These are phyloP conservation scores for Notodonta dromedarius DNA, from an alignment of 2,888 invertebrate genomes.

Conservation along the genomic window DNA sequence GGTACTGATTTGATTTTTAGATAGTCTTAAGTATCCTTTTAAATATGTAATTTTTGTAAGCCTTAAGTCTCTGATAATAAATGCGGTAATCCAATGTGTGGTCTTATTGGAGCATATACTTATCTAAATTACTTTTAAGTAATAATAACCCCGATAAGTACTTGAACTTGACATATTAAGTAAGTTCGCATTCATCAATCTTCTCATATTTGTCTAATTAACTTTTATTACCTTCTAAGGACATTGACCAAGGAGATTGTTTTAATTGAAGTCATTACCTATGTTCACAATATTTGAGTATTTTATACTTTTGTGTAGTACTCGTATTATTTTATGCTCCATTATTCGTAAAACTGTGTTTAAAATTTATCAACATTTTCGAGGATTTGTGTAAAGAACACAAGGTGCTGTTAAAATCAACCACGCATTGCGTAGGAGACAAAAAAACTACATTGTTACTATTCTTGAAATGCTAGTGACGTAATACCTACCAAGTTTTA, in stretches of 20 bases:
- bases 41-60: too few species aligned
- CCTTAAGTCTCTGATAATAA: too few species aligned
- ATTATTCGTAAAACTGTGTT: too few species aligned
- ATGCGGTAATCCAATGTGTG: background rate
- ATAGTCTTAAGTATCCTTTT: background rate
- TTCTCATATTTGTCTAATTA: too few species aligned
- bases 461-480: constrained; percentile 3
- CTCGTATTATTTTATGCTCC: too few species aligned
- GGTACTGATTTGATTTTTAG: background rate
- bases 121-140: background rate
- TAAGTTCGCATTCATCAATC: background rate
- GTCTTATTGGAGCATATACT: background rate
- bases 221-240: too few species aligned
- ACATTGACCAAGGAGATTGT: too few species aligned
- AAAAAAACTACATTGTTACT: background rate
- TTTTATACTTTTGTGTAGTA: too few species aligned
- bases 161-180: constrained; percentile 4
- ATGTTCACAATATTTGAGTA: too few species aligned
- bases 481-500: constrained; percentile 2
- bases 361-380: too few species aligned
- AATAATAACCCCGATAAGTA: constrained; percentile 1
- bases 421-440: background rate
- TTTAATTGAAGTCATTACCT: too few species aligned
- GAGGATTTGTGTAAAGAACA: too few species aligned
- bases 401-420: background rate